A percentile compares a stretch with the other conserved stretches of the same genome.
Evolutionary conservation across 2,888 invertebrate species (phyloP).

Genomic region (Anaspis maculata): DNA sequence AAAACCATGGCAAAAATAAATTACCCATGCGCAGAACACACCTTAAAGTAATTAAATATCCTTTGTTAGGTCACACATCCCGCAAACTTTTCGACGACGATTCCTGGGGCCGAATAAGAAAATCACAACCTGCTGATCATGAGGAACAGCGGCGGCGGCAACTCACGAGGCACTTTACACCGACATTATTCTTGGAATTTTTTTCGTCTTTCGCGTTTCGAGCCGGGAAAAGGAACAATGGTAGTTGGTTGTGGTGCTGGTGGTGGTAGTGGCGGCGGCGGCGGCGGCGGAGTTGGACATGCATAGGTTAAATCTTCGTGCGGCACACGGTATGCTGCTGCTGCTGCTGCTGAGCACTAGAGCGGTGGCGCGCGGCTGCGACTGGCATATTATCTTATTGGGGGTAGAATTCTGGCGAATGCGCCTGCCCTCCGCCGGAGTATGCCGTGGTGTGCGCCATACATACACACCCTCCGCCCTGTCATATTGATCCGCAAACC

Average conservation of each 20-base stretch:
- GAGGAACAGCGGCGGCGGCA: no score
- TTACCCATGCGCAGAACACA: conserved; percentile 33
- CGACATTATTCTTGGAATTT: no score
- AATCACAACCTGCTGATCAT: no score
- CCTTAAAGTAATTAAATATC: conserved; percentile 32
- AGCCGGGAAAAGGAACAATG: no score
- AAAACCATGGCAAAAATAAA: conserved; percentile 18
- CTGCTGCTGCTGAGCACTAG: no score
- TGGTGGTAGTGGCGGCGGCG: no score
- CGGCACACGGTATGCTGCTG: no score
- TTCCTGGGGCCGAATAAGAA: background rate
- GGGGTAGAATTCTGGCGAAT: conserved; percentile 12
- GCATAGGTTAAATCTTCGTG: conserved; percentile 12
- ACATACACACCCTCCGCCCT: conserved; percentile 22
- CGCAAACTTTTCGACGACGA: background rate
- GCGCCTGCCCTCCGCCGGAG: conserved; percentile 19
- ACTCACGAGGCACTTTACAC: no score
- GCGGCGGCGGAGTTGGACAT: no score
- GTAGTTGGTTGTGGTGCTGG: no score
- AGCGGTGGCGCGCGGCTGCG: conserved; percentile 12
- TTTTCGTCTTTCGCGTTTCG: no score
- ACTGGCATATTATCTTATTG: conserved; percentile 1
- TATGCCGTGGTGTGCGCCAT: no score
- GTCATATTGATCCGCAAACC: conserved; percentile 37
- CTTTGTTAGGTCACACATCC: conserved; percentile 16